Evolutionary conservation across 2,797 vertebrate genomes (phyloP).

Genomic region (Serranus cabrilla): DNA sequence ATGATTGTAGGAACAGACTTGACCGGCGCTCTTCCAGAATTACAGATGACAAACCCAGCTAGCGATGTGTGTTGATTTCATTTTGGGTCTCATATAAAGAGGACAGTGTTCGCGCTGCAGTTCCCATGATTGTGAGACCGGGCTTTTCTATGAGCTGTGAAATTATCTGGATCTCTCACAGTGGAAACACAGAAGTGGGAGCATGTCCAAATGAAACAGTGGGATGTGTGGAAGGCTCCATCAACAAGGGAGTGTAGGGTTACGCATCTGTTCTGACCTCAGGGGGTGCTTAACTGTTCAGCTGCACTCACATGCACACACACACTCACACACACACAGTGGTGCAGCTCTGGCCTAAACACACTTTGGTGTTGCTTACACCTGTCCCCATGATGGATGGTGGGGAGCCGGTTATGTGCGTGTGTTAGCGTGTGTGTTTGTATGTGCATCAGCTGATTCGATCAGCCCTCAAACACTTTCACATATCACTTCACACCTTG

Average conservation of each 20-base stretch:
- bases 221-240: constrained; percentile 60
- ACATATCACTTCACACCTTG: constrained; percentile 32
- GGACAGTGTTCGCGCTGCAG: constrained; percentile 54
- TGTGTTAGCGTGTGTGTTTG: constrained; percentile 35
- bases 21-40: constrained; percentile 47
- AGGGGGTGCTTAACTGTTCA: constrained; percentile 68
- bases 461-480: constrained; percentile 24
- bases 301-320: constrained; percentile 26
- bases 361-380: constrained; percentile 71
- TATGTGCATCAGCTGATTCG: constrained; percentile 18
- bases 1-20: constrained; percentile 43
- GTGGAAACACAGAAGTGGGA: constrained; percentile 69
- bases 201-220: constrained; percentile 73
- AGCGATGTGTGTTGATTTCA: constrained; percentile 63
- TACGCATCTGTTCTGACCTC: constrained; percentile 77
- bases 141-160: constrained; percentile 75
- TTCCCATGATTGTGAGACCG: constrained; percentile 67
- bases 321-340: constrained; percentile 22
- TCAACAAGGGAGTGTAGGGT: constrained; percentile 69
- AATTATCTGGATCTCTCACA: constrained; percentile 70
- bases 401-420: constrained; percentile 70
- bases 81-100: constrained; percentile 68
- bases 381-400: constrained; percentile 64
- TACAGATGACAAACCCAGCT: constrained; percentile 58
- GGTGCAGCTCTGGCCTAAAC: constrained; percentile 54